phyloP scores from a whole-genome alignment of 2,888 invertebrate species.

The Protophormia terraenovae region DNA sequence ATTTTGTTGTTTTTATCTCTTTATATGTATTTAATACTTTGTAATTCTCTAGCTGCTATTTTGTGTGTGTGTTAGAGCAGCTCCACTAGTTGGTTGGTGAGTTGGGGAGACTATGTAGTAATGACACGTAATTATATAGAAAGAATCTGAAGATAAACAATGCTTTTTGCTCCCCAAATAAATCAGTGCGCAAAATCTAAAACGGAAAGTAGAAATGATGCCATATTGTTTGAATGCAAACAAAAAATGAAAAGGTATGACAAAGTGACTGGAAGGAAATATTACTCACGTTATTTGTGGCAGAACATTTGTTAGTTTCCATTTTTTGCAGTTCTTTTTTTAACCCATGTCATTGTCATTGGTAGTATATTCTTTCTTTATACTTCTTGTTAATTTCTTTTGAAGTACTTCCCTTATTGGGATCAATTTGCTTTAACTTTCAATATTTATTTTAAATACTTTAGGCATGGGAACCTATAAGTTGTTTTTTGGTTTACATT shows the following conservation, averaged over 20 bases:
- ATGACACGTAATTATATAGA: conserved; percentile 46
- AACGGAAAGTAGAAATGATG: neutral
- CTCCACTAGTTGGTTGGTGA: neutral
- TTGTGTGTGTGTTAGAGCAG: conserved; percentile 35
- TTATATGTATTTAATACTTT: neutral
- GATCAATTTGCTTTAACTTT: too few species aligned
- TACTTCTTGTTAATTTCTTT: too few species aligned
- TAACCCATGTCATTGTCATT: too few species aligned
- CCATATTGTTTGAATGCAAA: neutral
- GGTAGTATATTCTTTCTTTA: too few species aligned
- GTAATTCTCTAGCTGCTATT: neutral
- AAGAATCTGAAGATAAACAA: conserved; percentile 22
- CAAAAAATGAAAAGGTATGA: neutral
- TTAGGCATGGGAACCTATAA: too few species aligned
- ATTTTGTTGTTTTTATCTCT: neutral
- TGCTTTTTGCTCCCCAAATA: neutral
- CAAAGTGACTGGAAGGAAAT: neutral
- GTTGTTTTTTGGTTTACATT: too few species aligned
- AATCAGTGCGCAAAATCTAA: neutral
- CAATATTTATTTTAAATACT: too few species aligned
- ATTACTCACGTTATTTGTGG: too few species aligned
- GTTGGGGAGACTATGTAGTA: neutral
- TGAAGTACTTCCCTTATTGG: too few species aligned
- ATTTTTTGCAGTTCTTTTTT: too few species aligned
- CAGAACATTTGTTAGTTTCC: too few species aligned